These are phyloP conservation scores for Protobothrops flavoviridis DNA, from an alignment of 2,113 vertebrate species.

Conservation along the genomic window DNA sequence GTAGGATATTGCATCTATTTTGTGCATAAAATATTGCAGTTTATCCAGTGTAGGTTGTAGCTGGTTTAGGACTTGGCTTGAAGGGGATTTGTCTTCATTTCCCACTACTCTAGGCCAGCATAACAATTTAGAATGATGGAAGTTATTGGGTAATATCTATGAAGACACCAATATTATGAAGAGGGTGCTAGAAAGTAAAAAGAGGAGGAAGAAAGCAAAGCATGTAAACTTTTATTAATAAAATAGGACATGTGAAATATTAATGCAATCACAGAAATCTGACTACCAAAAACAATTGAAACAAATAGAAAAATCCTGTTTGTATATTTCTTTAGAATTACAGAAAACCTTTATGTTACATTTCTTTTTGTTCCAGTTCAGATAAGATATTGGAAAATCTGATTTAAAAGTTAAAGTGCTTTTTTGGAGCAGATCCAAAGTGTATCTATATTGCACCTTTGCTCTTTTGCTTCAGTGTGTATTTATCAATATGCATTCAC, in stretches of 20 bases:
- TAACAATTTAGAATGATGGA: background rate
- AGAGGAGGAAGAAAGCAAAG: background rate
- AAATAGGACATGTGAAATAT: background rate
- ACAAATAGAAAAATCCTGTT: background rate
- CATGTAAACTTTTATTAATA: background rate
- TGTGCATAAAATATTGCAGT: background rate
- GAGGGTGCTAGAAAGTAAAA: background rate
- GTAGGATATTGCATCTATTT: background rate
- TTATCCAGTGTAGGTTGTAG: background rate
- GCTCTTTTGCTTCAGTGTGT: background rate
- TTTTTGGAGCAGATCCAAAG: constrained; percentile 17
- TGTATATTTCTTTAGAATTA: background rate
- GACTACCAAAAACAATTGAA: background rate
- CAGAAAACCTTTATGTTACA: background rate
- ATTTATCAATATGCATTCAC: constrained; percentile 6
- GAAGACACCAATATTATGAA: background rate
- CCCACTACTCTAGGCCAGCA: background rate
- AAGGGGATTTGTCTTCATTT: background rate
- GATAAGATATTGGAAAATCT: background rate
- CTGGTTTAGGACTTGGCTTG: background rate
- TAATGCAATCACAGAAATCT: background rate
- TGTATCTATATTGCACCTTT: background rate
- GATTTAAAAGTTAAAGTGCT: background rate
- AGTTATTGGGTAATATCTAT: background rate
- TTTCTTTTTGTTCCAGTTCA: background rate